phyloP scores from a whole-genome alignment of 2,113 vertebrate genomes.

The Dendropsophus ebraccatus region DNA sequence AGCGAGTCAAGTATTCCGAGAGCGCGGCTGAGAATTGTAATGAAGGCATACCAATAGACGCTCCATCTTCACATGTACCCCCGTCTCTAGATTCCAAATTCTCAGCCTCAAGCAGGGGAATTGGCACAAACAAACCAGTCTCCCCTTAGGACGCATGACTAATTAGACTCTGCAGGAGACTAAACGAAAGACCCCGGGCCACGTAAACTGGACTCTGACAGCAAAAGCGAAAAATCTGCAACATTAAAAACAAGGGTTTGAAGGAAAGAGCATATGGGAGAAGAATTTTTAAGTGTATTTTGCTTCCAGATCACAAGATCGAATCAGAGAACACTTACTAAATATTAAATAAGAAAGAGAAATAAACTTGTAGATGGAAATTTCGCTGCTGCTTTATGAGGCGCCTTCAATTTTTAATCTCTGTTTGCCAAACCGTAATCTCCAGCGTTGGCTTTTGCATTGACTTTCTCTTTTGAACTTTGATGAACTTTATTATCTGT shows the following conservation, averaged over 20 bases:
- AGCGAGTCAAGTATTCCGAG: slow-evolving; percentile 33
- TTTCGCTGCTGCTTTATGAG: slow-evolving; percentile 1
- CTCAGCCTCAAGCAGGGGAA: slow-evolving; percentile 49
- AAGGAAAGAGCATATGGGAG: slow-evolving; percentile 47
- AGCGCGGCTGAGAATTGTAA: slow-evolving; percentile 36
- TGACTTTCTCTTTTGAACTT: slow-evolving; percentile 10
- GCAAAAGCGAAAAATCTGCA: slow-evolving; percentile 48
- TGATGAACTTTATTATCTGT: slow-evolving; percentile 11
- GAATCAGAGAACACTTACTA: slow-evolving; percentile 47
- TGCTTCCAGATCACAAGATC: slow-evolving; percentile 43
- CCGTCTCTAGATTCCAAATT: slow-evolving; percentile 45
- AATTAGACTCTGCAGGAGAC: slow-evolving; percentile 59
- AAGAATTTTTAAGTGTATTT: slow-evolving; percentile 45
- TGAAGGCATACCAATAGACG: slow-evolving; percentile 49
- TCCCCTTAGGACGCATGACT: slow-evolving; percentile 58
- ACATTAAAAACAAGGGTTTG: slow-evolving; percentile 47
- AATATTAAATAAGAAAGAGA: slow-evolving; percentile 48
- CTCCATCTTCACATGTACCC: slow-evolving; percentile 48
- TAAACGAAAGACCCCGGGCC: slow-evolving; percentile 56
- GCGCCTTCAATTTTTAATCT: slow-evolving; percentile 18
- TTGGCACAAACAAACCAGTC: slow-evolving; percentile 55
- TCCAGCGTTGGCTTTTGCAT: slow-evolving; percentile 14
- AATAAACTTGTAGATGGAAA: slow-evolving; percentile 26
- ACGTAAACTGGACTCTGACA: slow-evolving; percentile 53
- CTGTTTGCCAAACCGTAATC: slow-evolving; percentile 23